Conservation (phyloP, 2,113 vertebrate species). For the Plectropomus leopardus region DNA sequence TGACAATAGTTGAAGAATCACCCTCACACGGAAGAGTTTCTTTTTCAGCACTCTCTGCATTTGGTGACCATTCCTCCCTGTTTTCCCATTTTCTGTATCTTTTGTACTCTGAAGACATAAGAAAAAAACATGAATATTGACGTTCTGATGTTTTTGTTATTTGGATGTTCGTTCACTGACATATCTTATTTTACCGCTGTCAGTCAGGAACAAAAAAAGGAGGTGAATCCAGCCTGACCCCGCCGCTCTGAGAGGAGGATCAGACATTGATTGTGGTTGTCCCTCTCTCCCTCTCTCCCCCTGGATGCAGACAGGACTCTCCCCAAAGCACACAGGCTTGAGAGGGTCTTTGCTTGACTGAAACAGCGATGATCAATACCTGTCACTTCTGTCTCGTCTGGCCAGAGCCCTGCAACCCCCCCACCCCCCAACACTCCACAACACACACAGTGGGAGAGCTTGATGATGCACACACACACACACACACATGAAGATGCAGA, state of each 20-base stretch:
- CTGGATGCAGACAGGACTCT: constrained; percentile 69
- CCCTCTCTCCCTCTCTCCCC: constrained; percentile 40
- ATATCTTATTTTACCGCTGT: constrained; percentile 67
- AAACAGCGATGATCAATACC: constrained; percentile 83
- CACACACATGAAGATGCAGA: neutral
- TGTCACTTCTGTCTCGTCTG: constrained; percentile 84
- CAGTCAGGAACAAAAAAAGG: constrained; percentile 58
- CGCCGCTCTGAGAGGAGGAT: constrained; percentile 50
- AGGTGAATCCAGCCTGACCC: constrained; percentile 70
- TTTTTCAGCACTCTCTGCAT: neutral
- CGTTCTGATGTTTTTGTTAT: constrained; percentile 34
- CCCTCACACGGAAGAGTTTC: neutral
- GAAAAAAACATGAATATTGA: constrained; percentile 32
- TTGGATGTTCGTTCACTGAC: constrained; percentile 48
- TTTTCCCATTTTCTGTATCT: neutral
- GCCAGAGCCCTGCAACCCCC: constrained; percentile 51
- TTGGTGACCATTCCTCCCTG: neutral
- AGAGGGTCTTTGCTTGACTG: constrained; percentile 80
- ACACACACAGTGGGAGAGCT: constrained; percentile 40
- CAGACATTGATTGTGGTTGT: constrained; percentile 77
- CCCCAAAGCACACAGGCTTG: constrained; percentile 78
- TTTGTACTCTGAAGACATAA: neutral
- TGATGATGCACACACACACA: constrained; percentile 31
- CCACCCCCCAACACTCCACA: constrained; percentile 21
- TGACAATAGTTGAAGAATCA: no score